Percentiles rank a stretch among this genome's conserved stretches.
Evolutionary conservation across 2,113 vertebrate species (phyloP).

Genomic region (Felis chaus): DNA sequence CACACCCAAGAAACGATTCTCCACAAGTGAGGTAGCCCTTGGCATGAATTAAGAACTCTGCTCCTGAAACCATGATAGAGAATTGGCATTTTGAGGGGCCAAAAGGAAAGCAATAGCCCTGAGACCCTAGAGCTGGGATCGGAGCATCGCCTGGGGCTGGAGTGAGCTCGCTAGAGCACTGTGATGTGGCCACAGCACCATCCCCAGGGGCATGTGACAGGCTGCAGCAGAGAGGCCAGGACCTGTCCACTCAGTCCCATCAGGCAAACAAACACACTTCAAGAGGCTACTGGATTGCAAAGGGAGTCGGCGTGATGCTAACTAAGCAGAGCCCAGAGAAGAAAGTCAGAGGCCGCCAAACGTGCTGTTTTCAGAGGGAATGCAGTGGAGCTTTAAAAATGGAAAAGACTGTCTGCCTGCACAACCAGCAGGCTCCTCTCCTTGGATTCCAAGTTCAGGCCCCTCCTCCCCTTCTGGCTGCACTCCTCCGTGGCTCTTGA

Average conservation of each 20-base stretch:
- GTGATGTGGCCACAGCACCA: rapidly evolving
- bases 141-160: rapidly evolving
- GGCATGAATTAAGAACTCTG: not conserved
- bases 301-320: not conserved
- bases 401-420: too few species aligned
- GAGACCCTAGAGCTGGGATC: not conserved
- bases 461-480: not conserved
- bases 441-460: not conserved
- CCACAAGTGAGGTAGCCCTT: not conserved
- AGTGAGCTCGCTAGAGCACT: not conserved
- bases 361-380: not conserved
- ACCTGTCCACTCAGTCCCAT: not conserved
- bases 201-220: not conserved
- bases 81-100: not conserved
- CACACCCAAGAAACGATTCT: not conserved
- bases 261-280: not conserved
- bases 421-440: not conserved
- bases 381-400: not conserved
- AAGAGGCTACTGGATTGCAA: not conserved
- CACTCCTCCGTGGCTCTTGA: not conserved
- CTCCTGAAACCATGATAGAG: not conserved
- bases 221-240: not conserved
- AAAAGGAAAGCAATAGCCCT: not conserved
- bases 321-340: not conserved
- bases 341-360: not conserved